Evolutionary conservation across 2,113 vertebrate species (phyloP), one percentile per base, ranked within the genome.

Genomic region (Ammodramus savannarum): DNA sequence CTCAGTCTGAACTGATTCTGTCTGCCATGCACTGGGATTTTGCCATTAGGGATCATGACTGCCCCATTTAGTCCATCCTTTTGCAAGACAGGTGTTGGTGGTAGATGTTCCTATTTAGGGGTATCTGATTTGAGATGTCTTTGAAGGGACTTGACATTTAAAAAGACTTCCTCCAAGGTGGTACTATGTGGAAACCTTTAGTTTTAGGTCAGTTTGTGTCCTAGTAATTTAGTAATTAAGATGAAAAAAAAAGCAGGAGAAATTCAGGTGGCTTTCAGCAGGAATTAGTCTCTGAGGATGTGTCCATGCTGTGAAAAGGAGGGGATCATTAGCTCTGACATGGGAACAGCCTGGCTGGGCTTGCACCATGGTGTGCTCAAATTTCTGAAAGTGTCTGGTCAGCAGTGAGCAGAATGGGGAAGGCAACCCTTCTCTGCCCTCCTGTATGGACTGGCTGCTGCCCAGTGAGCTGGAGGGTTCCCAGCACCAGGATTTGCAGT

Each of bases 231-330:
- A 46, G 27, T 39, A 62, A 48, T 55, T 87, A 38, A 57, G 39
- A 43, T 46, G 12, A 74, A 75, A 84, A 76, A 49, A 39, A 73
- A 77, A 74, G 10, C 48, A 71, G 31, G 15, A 69, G 46, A 79
- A 61, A 31, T 73, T 61, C 41, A 55, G 29, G 11, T 83, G 58
- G 36, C 27, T 80, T 93, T 59, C 58, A 66, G 9, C 25, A 75
- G 39, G 29, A 75, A n/a, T 54, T 78, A 31, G 16, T 26, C 7
- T 89, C 62, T 75, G 62, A 74, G 57, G 12, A 20, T 11, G 5
- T 2, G 8, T 57, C 49, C 0, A 0, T 18, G 10, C 34, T 66
- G 43, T 0, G 6, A 69, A 69, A 46, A 11, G 13, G 31, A 68
- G 48, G 16, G 25, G n/a, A 27, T 69, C 46, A 9, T 55, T 26